Evolutionary conservation across 2,797 vertebrate species (phyloP).

Genomic region (Distichodus sexfasciatus): DNA sequence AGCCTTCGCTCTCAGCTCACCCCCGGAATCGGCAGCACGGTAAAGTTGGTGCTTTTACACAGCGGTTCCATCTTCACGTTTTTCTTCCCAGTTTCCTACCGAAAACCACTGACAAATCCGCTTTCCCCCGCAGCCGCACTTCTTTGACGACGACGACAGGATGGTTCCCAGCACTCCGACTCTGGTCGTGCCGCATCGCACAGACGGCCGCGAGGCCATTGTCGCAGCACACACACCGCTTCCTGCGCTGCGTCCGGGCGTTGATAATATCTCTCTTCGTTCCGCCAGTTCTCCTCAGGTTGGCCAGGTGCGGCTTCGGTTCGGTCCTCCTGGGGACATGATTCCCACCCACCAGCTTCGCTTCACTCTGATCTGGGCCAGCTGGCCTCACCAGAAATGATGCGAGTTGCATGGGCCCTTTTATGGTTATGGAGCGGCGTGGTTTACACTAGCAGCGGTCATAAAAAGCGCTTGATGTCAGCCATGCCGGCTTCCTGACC

Average conservation of each 20-base stretch:
- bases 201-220: slow-evolving; percentile 97
- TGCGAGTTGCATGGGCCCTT: no score
- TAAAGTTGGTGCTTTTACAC: slow-evolving; percentile 53
- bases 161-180: slow-evolving; percentile 98
- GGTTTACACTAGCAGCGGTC: no score
- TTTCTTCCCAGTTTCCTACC: no score
- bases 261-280: not conserved
- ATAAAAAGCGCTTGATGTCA: no score
- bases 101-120: no score
- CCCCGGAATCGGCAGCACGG: slow-evolving; percentile 91
- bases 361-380: slow-evolving; percentile 96
- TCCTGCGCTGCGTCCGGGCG: not conserved
- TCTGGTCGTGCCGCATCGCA: slow-evolving; percentile 93
- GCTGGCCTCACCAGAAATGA: slow-evolving; percentile 95
- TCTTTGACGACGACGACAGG: slow-evolving; percentile 97
- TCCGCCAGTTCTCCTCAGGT: slow-evolving; percentile 96
- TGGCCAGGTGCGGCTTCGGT: slow-evolving; percentile 92
- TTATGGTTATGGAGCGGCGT: no score
- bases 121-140: slow-evolving; percentile 80
- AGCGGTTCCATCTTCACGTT: not conserved
- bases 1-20: slow-evolving; percentile 91
- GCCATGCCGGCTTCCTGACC: no score
- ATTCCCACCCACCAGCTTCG: no score
- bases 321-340: slow-evolving; percentile 93
- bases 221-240: slow-evolving; percentile 46